Conservation (phyloP, 2,888 invertebrate species). For the Catocala sponsa region DNA sequence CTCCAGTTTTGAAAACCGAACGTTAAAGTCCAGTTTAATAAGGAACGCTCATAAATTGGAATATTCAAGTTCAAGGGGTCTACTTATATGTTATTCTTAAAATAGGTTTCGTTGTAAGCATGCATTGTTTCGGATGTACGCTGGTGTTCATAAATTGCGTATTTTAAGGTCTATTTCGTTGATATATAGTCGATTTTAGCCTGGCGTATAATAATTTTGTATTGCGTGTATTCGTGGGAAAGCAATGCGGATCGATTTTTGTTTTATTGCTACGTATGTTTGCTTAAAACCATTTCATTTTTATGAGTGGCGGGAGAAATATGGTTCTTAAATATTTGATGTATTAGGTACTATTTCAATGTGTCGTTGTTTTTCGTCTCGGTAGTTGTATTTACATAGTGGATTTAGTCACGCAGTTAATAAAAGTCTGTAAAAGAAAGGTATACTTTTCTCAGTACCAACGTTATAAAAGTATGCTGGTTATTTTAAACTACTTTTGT, state of each 20-base stretch:
- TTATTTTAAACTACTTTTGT: too few relatives aligned
- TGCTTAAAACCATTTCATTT: slow-evolving; percentile 43
- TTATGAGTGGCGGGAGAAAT: slow-evolving; percentile 36
- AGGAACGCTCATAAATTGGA: slow-evolving; percentile 21
- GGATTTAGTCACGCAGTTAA: too few relatives aligned
- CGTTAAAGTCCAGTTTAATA: slow-evolving; percentile 35
- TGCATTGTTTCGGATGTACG: slow-evolving; percentile 48
- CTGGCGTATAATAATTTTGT: slow-evolving; percentile 14
- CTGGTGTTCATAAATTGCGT: slow-evolving; percentile 3
- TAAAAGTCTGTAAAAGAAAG: too few relatives aligned
- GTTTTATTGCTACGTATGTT: slow-evolving; percentile 45
- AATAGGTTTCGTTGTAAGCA: slow-evolving; percentile 51
- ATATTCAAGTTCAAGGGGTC: slow-evolving; percentile 36
- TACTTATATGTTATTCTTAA: slow-evolving; percentile 37
- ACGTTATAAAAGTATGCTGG: too few relatives aligned
- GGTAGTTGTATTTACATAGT: neutral
- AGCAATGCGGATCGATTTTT: slow-evolving; percentile 47
- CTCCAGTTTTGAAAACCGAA: slow-evolving; percentile 40
- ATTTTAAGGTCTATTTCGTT: slow-evolving; percentile 21
- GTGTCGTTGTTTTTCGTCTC: neutral
- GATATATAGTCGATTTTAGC: slow-evolving; percentile 27
- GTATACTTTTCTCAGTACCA: too few relatives aligned
- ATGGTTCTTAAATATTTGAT: slow-evolving; percentile 34
- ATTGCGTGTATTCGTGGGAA: slow-evolving; percentile 45
- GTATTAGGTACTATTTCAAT: slow-evolving; percentile 9